Conservation (phyloP, 2,888 invertebrate genomes). For the Scaptomyza flava region DNA sequence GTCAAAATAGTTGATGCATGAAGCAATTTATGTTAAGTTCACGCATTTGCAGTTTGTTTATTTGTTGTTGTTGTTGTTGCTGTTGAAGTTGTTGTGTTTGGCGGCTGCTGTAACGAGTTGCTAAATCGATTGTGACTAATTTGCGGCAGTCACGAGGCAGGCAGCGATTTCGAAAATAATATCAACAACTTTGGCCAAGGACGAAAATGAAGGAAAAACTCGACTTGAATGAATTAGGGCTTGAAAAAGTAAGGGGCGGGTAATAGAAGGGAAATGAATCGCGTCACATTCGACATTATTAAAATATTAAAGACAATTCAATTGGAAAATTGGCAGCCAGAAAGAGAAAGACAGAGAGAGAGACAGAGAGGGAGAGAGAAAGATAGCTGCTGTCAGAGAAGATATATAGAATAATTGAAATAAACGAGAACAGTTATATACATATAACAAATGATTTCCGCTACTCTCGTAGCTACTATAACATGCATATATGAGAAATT, state of each 20-base stretch:
- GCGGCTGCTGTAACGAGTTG: slow-evolving; percentile 71
- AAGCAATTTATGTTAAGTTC: slow-evolving; percentile 66
- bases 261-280: slow-evolving; percentile 16
- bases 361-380: background rate
- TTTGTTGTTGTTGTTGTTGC: slow-evolving; percentile 33
- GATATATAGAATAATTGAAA: slow-evolving; percentile 72
- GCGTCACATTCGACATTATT: slow-evolving; percentile 63
- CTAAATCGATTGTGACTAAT: slow-evolving; percentile 80
- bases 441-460: slow-evolving; percentile 75
- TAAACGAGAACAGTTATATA: slow-evolving; percentile 63
- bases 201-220: slow-evolving; percentile 37
- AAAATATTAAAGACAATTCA: slow-evolving; percentile 79
- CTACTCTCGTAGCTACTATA: slow-evolving; percentile 26
- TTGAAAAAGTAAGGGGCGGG: background rate
- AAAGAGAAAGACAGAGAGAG: slow-evolving; percentile 13
- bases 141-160: slow-evolving; percentile 66
- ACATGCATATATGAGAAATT: slow-evolving; percentile 39
- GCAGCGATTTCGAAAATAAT: slow-evolving; percentile 61
- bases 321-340: slow-evolving; percentile 75
- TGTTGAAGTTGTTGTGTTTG: slow-evolving; percentile 46
- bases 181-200: slow-evolving; percentile 35
- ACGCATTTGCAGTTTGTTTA: slow-evolving; percentile 49
- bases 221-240: slow-evolving; percentile 4
- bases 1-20: slow-evolving; percentile 74
- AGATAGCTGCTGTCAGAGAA: slow-evolving; percentile 44